Evolutionary conservation across 2,797 vertebrate genomes (phyloP).

Genomic region (Hydrocynus forskahlii): DNA sequence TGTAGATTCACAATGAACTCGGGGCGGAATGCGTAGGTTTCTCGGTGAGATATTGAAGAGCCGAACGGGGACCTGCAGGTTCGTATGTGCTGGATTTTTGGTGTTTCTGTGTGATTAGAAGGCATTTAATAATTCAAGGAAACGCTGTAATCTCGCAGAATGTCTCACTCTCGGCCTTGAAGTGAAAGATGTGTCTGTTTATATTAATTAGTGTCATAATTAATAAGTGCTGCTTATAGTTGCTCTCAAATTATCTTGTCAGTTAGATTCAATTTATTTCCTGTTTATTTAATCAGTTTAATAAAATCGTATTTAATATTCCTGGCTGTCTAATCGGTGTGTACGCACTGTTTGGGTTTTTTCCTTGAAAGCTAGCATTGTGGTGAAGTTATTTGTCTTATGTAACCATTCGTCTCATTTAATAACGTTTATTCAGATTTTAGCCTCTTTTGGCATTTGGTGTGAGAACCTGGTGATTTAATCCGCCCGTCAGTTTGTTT

Average conservation of each 20-base stretch:
- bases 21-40: constrained; percentile 47
- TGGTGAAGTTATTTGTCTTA: not conserved
- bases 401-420: not conserved
- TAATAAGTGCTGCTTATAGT: not conserved
- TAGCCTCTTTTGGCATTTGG: not conserved
- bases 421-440: not conserved
- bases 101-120: not conserved
- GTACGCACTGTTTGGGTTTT: too few relatives aligned
- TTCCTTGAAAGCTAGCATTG: not conserved
- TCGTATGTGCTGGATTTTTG: constrained; percentile 31
- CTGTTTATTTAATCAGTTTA: too few relatives aligned
- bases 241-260: constrained; percentile 29
- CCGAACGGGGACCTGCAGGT: constrained; percentile 60
- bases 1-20: constrained; percentile 41
- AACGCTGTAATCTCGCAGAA: too few relatives aligned
- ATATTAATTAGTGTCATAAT: constrained; percentile 11
- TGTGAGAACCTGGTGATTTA: not conserved
- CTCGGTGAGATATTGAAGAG: constrained; percentile 45
- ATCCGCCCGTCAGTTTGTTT: not conserved
- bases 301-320: too few relatives aligned
- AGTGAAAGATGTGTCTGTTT: not conserved
- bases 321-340: too few relatives aligned
- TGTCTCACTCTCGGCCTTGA: not conserved
- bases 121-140: not conserved
- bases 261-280: not conserved